Percentiles rank a stretch among this genome's conserved stretches.
Conservation (phyloP, 2,797 vertebrate genomes). For the Malurus splendens region DNA sequence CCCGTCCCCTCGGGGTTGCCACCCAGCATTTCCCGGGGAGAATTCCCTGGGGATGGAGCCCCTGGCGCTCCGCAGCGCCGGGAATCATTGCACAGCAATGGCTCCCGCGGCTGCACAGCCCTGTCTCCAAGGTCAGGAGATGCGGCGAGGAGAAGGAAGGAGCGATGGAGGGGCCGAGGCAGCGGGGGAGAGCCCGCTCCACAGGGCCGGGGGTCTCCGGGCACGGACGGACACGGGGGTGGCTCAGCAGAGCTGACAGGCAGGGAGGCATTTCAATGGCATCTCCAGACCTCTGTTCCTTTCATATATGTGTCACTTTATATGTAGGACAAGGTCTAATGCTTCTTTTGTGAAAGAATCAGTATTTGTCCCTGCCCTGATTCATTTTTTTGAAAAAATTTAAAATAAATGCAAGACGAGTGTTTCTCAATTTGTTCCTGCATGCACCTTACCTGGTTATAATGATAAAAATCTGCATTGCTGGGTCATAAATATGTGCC, state of each 20-base stretch:
- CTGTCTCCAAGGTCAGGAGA: constrained; percentile 33
- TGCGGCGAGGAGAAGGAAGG: background rate
- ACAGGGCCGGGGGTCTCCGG: background rate
- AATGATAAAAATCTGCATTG: background rate
- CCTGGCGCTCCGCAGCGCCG: background rate
- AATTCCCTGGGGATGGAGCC: background rate
- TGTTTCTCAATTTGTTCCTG: rapidly evolving
- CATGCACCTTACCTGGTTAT: background rate
- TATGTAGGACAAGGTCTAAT: background rate
- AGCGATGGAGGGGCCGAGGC: background rate
- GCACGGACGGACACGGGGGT: background rate
- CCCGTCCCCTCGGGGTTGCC: background rate
- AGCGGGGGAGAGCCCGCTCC: background rate
- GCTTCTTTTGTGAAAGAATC: background rate
- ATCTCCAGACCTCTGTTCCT: background rate
- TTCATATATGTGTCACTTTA: background rate
- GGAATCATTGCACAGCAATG: background rate
- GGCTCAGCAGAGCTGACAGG: background rate
- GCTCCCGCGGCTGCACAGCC: constrained; percentile 6
- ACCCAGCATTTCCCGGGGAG: background rate
- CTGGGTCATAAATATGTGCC: background rate
- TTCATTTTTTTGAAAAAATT: background rate
- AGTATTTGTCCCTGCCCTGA: background rate
- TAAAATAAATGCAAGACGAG: background rate
- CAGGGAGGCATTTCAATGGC: background rate